Percentiles rank a stretch among this genome's conserved stretches.
These are phyloP conservation scores for Dyspetes luteomarginatus DNA, from an alignment of 2,888 invertebrate genomes.

Conservation along the genomic window DNA sequence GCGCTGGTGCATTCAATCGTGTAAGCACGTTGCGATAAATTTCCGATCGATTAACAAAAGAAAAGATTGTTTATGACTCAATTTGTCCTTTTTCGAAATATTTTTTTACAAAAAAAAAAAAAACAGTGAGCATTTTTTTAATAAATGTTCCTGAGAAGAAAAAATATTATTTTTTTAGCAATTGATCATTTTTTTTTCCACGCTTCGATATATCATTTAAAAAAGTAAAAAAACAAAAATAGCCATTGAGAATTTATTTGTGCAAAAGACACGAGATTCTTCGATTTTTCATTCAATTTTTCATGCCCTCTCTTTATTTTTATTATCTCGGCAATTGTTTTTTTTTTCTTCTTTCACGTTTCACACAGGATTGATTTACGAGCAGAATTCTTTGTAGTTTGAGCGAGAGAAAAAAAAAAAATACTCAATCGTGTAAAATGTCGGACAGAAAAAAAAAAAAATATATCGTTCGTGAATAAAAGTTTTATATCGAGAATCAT, in stretches of 20 bases:
- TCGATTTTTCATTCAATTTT: slow-evolving; percentile 24
- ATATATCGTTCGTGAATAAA: neutral
- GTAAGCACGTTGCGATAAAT: slow-evolving; percentile 31
- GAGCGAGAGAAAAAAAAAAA: slow-evolving; percentile 11
- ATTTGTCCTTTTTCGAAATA: too few species aligned
- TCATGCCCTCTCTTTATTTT: slow-evolving; percentile 35
- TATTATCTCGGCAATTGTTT: slow-evolving; percentile 54
- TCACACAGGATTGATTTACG: slow-evolving; percentile 63
- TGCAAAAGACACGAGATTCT: neutral
- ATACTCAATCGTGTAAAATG: slow-evolving; percentile 31
- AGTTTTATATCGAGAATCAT: too few species aligned
- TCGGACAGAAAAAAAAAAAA: slow-evolving; percentile 26
- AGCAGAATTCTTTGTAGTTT: slow-evolving; percentile 40
- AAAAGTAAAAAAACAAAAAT: too few species aligned
- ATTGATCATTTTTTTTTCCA: too few species aligned
- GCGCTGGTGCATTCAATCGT: slow-evolving; percentile 31
- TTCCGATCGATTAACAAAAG: slow-evolving; percentile 25
- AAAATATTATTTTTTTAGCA: neutral
- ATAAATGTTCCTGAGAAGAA: too few species aligned
- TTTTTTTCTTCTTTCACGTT: slow-evolving; percentile 56
- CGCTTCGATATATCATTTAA: too few species aligned
- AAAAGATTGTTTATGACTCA: too few species aligned
- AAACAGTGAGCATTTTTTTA: too few species aligned
- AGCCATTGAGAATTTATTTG: too few species aligned
- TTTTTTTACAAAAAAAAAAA: too few species aligned